phyloP scores from a whole-genome alignment of 2,797 vertebrate species.

The Lutjanus argentimaculatus region DNA sequence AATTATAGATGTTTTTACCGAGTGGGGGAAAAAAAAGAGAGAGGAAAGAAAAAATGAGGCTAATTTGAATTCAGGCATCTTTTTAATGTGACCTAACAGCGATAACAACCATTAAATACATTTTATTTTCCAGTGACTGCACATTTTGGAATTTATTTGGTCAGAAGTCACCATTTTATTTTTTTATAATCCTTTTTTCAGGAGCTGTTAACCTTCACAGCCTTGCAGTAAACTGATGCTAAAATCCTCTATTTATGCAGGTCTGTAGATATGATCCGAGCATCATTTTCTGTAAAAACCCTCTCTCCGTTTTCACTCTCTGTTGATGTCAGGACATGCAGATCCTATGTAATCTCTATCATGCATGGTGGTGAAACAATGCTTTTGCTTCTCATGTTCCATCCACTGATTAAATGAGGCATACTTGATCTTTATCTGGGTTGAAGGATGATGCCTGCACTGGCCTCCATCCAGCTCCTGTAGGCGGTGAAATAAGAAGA shows the following conservation, averaged over 20 bases:
- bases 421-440: constrained; percentile 77
- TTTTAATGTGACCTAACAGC: constrained; percentile 63
- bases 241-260: constrained; percentile 38
- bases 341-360: constrained; percentile 55
- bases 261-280: constrained; percentile 32
- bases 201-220: constrained; percentile 31
- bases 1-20: constrained; percentile 74
- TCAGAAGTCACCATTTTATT: constrained; percentile 45
- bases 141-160: constrained; percentile 47
- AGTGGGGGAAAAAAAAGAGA: constrained; percentile 15
- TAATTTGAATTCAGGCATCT: constrained; percentile 68
- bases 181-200: constrained; percentile 16
- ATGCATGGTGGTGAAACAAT: constrained; percentile 64
- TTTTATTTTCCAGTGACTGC: constrained; percentile 58
- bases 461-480: constrained; percentile 68
- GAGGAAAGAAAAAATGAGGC: constrained; percentile 43
- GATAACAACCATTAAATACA: constrained; percentile 57
- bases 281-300: constrained; percentile 23
- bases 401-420: constrained; percentile 77
- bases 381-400: constrained; percentile 67
- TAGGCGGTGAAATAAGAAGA: constrained; percentile 58
- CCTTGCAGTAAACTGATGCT: constrained; percentile 6
- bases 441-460: constrained; percentile 76
- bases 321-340: constrained; percentile 40
- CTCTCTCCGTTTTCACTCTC: constrained; percentile 29